Conservation (phyloP, 2,888 invertebrate species). For the Agrenia bidenticulata region DNA sequence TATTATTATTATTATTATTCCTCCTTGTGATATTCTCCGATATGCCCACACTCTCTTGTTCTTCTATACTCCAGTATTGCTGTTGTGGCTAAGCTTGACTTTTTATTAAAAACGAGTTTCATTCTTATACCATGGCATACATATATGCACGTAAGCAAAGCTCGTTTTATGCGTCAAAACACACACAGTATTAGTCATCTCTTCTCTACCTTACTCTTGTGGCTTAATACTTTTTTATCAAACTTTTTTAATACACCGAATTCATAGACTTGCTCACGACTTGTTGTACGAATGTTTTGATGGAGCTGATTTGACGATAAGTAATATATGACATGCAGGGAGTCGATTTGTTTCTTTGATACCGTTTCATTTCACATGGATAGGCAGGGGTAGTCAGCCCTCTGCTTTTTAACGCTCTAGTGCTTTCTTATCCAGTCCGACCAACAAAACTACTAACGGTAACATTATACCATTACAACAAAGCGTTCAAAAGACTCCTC, state of each 20-base stretch:
- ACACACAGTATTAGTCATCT: neutral
- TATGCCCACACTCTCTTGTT: too few species aligned
- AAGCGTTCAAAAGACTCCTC: neutral
- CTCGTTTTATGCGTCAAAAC: conserved; percentile 6
- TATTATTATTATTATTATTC: neutral
- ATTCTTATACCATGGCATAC: too few species aligned
- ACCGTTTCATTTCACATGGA: conserved; percentile 5
- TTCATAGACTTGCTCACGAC: neutral
- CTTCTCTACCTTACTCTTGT: neutral
- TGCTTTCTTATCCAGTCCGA: too few species aligned
- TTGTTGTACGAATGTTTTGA: neutral
- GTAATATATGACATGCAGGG: conserved; percentile 10
- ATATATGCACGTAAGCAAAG: too few species aligned
- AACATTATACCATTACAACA: too few species aligned
- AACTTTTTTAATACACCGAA: neutral
- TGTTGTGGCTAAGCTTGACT: too few species aligned
- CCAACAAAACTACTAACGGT: too few species aligned
- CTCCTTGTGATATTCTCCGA: too few species aligned
- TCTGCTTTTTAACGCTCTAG: neutral
- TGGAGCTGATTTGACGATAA: conserved; percentile 8
- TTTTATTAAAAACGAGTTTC: too few species aligned
- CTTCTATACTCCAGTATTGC: too few species aligned
- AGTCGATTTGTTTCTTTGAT: conserved; percentile 13
- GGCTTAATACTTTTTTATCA: neutral
- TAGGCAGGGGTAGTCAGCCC: neutral